These are phyloP conservation scores for Torymus tubicola DNA, from an alignment of 2,888 invertebrate species.

Conservation along the genomic window DNA sequence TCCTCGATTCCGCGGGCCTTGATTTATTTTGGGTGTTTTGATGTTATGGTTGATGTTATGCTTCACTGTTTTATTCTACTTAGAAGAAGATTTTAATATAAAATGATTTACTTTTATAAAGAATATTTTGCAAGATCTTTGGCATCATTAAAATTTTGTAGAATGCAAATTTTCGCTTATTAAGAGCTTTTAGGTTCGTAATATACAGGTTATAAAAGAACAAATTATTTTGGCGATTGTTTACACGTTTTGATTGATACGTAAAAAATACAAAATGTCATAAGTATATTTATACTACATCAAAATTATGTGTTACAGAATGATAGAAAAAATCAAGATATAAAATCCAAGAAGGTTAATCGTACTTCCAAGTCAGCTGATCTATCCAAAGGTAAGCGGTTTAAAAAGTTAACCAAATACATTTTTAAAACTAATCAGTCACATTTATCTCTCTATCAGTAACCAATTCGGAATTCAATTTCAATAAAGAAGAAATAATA, in stretches of 20 bases:
- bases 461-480: constrained; percentile 11
- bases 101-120: constrained; percentile 12
- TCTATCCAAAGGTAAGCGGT: constrained; percentile 45
- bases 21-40: constrained; percentile 29
- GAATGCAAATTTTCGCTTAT: not conserved
- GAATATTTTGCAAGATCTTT: not conserved
- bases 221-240: not conserved
- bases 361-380: constrained; percentile 55
- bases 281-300: too few relatives aligned
- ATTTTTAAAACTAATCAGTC: too few relatives aligned
- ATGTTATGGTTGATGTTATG: not conserved
- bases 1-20: constrained; percentile 20
- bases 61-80: constrained; percentile 13
- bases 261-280: too few relatives aligned
- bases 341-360: constrained; percentile 29
- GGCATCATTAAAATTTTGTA: constrained; percentile 2
- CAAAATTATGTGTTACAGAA: constrained; percentile 36
- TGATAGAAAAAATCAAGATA: constrained; percentile 42
- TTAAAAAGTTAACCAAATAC: too few relatives aligned
- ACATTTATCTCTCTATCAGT: constrained; percentile 3
- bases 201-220: constrained; percentile 35
- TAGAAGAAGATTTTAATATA: constrained; percentile 9
- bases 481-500: not conserved
- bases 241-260: too few relatives aligned
- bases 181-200: constrained; percentile 20